Evolutionary conservation across 1,140 invertebrate species (phyloP).

Genomic region (Cotesia chilonis): DNA sequence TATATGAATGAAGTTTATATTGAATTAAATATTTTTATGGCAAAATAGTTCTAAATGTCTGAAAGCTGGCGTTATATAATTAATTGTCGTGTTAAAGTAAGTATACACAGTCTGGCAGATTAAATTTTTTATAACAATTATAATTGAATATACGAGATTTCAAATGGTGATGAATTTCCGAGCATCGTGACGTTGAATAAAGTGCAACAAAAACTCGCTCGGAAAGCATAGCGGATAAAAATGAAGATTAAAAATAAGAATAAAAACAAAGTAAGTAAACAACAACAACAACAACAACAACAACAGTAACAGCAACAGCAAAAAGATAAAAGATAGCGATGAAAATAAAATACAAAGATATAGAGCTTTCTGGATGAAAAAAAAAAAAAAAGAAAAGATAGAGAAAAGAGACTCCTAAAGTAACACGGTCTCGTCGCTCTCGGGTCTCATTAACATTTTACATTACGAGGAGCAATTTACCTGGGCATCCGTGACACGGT

Average conservation of each 20-base stretch:
- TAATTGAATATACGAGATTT: too few relatives aligned
- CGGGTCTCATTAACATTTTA: constrained; percentile 47
- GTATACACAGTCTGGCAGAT: too few relatives aligned
- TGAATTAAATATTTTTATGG: too few relatives aligned
- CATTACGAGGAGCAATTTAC: constrained; percentile 47
- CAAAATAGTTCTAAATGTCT: too few relatives aligned
- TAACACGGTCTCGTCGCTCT: constrained; percentile 26
- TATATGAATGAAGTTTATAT: too few relatives aligned
- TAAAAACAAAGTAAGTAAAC: neutral
- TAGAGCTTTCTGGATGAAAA: neutral
- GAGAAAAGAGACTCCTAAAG: constrained; percentile 25
- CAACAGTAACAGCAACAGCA: neutral
- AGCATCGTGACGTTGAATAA: too few relatives aligned
- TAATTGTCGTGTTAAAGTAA: too few relatives aligned
- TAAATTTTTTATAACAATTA: too few relatives aligned
- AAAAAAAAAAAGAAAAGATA: neutral
- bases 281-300: neutral
- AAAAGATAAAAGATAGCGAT: constrained; percentile 14
- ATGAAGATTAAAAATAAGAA: constrained; percentile 15
- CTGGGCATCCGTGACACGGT: constrained; percentile 22
- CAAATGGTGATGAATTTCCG: constrained; percentile 11
- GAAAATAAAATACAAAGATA: constrained; percentile 24
- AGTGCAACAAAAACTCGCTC: too few relatives aligned
- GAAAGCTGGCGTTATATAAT: too few relatives aligned
- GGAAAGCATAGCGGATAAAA: neutral